phyloP scores from a whole-genome alignment of 2,113 vertebrate species.

The Clarias magur region DNA sequence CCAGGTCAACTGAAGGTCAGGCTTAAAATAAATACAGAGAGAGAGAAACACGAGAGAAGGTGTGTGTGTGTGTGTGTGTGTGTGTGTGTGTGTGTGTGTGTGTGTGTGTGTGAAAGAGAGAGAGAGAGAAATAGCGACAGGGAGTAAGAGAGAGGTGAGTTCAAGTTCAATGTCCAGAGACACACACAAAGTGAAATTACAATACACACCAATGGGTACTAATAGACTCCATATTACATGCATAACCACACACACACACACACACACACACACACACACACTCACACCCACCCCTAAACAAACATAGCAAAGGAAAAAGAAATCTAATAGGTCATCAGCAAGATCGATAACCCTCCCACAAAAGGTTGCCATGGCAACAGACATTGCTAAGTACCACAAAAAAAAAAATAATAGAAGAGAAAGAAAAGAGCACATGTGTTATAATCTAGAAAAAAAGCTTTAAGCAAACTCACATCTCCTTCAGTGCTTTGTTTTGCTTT shows the following conservation, averaged over 20 bases:
- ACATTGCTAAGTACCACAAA: slow-evolving; percentile 20
- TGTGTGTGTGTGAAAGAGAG: no score
- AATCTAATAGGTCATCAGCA: slow-evolving; percentile 46
- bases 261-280: slow-evolving; percentile 56
- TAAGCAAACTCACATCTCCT: background rate
- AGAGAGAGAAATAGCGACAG: no score
- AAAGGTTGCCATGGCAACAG: slow-evolving; percentile 52
- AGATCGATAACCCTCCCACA: slow-evolving; percentile 44
- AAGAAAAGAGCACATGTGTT: background rate
- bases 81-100: no score
- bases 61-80: no score
- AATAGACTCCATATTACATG: slow-evolving; percentile 13
- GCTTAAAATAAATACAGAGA: slow-evolving; percentile 30
- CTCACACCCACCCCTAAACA: slow-evolving; percentile 33
- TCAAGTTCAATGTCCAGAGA: slow-evolving; percentile 25
- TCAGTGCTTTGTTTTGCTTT: background rate
- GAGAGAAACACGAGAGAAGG: background rate
- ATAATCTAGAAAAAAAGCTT: background rate
- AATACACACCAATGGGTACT: background rate
- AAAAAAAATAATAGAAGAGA: slow-evolving; percentile 2
- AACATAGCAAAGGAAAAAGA: slow-evolving; percentile 24
- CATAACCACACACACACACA: slow-evolving; percentile 37
- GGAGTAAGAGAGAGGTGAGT: background rate
- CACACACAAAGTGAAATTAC: background rate
- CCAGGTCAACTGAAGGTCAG: slow-evolving; percentile 48